phyloP scores from a whole-genome alignment of 2,797 vertebrate species.

The Muscicapa striata region DNA sequence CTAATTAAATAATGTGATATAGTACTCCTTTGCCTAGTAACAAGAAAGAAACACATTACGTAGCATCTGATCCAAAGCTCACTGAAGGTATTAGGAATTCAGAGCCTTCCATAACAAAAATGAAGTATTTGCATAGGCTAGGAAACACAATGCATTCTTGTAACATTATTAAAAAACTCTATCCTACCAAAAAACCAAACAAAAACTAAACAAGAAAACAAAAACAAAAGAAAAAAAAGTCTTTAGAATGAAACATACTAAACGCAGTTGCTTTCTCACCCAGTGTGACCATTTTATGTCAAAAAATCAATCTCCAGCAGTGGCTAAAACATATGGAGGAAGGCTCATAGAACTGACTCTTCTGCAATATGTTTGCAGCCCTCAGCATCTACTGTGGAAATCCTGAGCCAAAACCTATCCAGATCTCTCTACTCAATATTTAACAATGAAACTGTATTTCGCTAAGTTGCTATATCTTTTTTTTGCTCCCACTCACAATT shows the following conservation, averaged over 20 bases:
- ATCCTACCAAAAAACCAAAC: neutral
- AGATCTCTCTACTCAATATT: neutral
- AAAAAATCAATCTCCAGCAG: neutral
- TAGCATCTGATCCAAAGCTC: neutral
- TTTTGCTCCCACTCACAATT: neutral
- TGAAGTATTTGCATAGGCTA: neutral
- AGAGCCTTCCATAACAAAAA: neutral
- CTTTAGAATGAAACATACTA: neutral
- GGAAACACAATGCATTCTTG: neutral
- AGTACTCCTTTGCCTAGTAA: neutral
- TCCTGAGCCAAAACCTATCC: neutral
- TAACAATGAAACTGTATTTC: neutral
- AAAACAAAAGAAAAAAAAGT: neutral
- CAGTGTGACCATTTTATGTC: neutral
- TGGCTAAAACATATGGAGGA: fast-evolving
- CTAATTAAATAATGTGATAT: neutral
- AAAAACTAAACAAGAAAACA: neutral
- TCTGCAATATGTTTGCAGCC: neutral
- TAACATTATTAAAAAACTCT: neutral
- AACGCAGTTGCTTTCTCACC: neutral
- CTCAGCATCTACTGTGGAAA: neutral
- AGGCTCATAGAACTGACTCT: neutral
- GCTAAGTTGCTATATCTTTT: neutral
- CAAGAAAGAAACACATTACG: neutral
- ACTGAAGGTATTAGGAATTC: neutral